Conservation (phyloP, 2,888 invertebrate species). For the Drosophila formosana region DNA sequence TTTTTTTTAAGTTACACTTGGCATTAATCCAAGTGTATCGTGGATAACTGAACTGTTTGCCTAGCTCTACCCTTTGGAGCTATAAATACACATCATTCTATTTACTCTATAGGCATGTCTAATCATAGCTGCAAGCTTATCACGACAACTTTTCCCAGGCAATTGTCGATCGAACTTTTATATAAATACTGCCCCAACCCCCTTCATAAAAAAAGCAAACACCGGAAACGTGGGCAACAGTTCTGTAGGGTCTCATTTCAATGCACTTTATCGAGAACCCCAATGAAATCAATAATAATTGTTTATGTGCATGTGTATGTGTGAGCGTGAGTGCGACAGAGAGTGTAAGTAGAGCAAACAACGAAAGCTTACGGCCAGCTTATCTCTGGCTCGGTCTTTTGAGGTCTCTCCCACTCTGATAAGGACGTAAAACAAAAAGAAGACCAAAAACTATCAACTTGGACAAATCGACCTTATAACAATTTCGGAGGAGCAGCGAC, state of each 20-base stretch:
- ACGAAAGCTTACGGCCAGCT: constrained; percentile 60
- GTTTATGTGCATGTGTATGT: constrained; percentile 46
- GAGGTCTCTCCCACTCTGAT: constrained; percentile 45
- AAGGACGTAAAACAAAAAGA: constrained; percentile 38
- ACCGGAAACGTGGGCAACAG: constrained; percentile 73
- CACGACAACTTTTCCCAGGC: constrained; percentile 65
- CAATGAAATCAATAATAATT: constrained; percentile 66
- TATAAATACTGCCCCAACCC: constrained; percentile 16
- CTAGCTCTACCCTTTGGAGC: constrained; percentile 3
- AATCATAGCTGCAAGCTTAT: constrained; percentile 63
- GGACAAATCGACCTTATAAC: constrained; percentile 52
- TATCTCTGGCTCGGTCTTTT: constrained; percentile 69
- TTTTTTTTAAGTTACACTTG: constrained; percentile 19
- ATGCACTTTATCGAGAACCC: constrained; percentile 61
- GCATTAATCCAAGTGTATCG: constrained; percentile 36
- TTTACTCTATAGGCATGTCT: constrained; percentile 44
- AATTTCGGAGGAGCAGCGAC: constrained; percentile 19
- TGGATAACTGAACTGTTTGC: constrained; percentile 28
- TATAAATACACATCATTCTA: constrained; percentile 36
- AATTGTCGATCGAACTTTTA: constrained; percentile 40
- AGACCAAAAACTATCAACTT: constrained; percentile 21
- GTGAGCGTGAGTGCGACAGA: constrained; percentile 16
- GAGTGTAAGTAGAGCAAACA: constrained; percentile 58
- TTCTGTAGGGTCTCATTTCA: constrained; percentile 38
- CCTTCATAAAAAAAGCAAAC: constrained; percentile 42